Evolutionary conservation across 2,113 vertebrate genomes (phyloP), one percentile per base, ranked within the genome.

Genomic region (Callipepla californica): DNA sequence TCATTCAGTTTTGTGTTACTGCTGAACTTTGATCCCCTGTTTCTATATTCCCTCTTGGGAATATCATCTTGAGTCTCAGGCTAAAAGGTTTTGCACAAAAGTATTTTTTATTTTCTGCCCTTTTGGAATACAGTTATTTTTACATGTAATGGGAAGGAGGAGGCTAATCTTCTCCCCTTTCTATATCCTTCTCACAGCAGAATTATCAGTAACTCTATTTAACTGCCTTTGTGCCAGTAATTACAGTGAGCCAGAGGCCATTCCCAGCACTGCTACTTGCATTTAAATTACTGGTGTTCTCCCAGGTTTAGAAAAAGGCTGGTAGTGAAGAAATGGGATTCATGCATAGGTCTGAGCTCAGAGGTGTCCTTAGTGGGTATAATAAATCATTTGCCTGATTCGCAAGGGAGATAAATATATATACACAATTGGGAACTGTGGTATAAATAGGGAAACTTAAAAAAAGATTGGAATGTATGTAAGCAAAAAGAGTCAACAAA

Each of bases 201-300:
- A 77, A 2, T 67, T 96, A 47, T 12, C 55, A 55, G 84, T 26
- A 77, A 11, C 12, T 81, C 91, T 88, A 5, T 79, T 93, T 85
- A 93, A 84, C 78, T 85, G 53, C 50, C 40, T 93, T 93, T 94
- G 21, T 4, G 5, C 22, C 63, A 48, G 67, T 85, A 92, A 92
- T 94, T 87, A 93, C 91, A 92, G 55, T 20, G 63, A 94, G 45
- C 40, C 32, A 70, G 63, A 91, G 95, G 73, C 23, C 55, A 67
- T 87, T 87, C 87, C 89, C 91, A 91, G 17, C 34, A 77, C n/a
- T 42, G 45, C 25, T 73, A 30, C 75, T 85, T 85, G 32, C n/a
- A 82, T 87, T 67, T 85, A 68, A 87, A 87, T 91, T 82, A 38
- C 34, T 85, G 67, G 4, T 91, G 34, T n/a, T 82, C 25, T 68